Evolutionary conservation across 2,888 invertebrate species (phyloP).

Genomic region (Synergus itoensis): DNA sequence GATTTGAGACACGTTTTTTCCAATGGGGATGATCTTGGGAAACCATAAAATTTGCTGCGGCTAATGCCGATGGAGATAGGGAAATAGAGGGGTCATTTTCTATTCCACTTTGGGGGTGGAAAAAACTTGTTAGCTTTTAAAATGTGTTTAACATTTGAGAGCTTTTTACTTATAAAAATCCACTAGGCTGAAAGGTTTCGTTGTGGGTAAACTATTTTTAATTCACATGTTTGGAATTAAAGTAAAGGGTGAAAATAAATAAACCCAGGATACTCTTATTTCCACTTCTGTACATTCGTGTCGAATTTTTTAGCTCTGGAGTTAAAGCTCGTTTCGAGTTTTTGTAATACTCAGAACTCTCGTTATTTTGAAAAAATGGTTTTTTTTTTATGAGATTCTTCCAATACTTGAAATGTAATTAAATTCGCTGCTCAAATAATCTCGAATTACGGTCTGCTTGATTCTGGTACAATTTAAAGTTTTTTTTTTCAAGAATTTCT

Average conservation of each 20-base stretch:
- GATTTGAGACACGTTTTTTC: not conserved
- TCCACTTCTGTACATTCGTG: not conserved
- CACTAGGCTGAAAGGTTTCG: too few species aligned
- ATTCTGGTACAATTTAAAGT: too few species aligned
- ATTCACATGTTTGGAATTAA: too few species aligned
- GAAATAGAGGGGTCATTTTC: not conserved
- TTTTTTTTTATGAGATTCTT: not conserved
- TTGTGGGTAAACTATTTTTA: too few species aligned
- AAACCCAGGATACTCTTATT: not conserved
- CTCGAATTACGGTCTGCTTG: not conserved
- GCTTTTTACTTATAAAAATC: too few species aligned
- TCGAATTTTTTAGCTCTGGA: not conserved
- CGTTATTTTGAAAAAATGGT: not conserved
- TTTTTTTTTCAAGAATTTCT: too few species aligned
- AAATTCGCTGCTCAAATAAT: not conserved
- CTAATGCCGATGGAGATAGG: conserved; percentile 6
- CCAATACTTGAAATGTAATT: not conserved
- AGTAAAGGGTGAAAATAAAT: not conserved
- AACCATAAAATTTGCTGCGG: conserved; percentile 3
- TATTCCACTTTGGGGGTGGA: not conserved
- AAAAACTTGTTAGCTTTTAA: not conserved
- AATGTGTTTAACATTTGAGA: too few species aligned
- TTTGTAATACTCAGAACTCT: not conserved
- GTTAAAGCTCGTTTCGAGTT: not conserved
- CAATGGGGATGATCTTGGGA: not conserved